Percentiles rank a stretch among this genome's conserved stretches.
These are phyloP conservation scores for Triplophysa siluroides DNA, from an alignment of 2,113 vertebrate genomes.

Conservation along the genomic window DNA sequence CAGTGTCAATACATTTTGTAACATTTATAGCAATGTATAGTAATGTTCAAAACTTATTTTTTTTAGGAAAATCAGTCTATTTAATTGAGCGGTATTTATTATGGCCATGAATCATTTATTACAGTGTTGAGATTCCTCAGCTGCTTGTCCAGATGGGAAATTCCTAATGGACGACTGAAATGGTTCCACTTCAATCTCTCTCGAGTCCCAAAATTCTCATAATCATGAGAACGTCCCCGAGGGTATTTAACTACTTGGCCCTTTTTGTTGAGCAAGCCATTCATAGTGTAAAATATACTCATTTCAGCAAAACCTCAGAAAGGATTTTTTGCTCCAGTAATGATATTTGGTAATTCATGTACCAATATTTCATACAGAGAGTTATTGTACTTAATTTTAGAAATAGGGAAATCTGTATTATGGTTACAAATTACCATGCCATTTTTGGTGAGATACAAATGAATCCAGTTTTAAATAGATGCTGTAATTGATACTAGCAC, in stretches of 20 bases:
- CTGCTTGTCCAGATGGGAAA: conserved; percentile 42
- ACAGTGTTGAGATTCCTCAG: conserved; percentile 17
- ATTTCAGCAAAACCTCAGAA: conserved; percentile 20
- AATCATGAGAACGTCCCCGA: conserved; percentile 24
- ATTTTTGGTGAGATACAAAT: neutral
- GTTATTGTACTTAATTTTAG: neutral
- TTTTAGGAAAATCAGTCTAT: no score
- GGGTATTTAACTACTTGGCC: conserved; percentile 15
- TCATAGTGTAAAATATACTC: neutral
- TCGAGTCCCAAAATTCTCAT: conserved; percentile 27
- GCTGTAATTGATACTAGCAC: no score
- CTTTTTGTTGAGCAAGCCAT: neutral
- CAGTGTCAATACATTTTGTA: no score
- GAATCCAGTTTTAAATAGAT: no score
- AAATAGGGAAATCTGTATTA: neutral
- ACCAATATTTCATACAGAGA: neutral
- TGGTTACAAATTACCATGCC: neutral
- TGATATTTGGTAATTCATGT: neutral
- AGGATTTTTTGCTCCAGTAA: neutral
- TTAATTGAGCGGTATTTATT: no score
- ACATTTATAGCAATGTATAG: no score
- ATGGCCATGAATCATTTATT: no score
- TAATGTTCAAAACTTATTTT: no score
- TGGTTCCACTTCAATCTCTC: conserved; percentile 17
- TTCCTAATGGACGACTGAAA: conserved; percentile 39